Evolutionary conservation across 2,797 vertebrate genomes (phyloP).

Genomic region (Capromys pilorides): DNA sequence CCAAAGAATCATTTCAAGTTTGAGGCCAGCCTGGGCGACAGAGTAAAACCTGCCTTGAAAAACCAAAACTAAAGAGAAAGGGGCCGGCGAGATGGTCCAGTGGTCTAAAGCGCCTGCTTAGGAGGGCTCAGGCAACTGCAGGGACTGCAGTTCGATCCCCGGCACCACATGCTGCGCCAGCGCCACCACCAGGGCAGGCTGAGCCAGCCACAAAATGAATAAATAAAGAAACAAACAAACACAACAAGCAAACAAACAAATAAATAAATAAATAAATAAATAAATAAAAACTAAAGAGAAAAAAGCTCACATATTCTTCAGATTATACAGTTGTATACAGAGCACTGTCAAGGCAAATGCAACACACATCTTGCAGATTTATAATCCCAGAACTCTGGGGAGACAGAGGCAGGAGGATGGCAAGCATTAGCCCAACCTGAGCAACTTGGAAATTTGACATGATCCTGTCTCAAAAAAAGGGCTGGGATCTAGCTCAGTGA

Average conservation of each 20-base stretch:
- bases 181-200: too few relatives aligned
- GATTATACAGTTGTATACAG: not conserved
- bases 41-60: not conserved
- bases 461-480: not conserved
- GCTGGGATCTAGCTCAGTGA: not conserved
- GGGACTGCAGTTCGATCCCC: too few relatives aligned
- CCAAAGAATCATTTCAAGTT: not conserved
- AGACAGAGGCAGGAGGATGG: not conserved
- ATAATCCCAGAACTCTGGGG: not conserved
- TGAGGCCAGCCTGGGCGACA: not conserved
- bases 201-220: too few relatives aligned
- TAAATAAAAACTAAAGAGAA: not conserved
- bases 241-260: too few relatives aligned
- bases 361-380: not conserved
- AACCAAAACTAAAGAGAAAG: not conserved
- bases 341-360: not conserved
- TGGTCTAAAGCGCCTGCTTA: too few relatives aligned
- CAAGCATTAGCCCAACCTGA: not conserved
- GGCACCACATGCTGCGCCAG: too few relatives aligned
- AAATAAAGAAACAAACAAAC: too few relatives aligned
- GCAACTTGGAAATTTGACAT: not conserved
- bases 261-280: too few relatives aligned
- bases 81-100: too few relatives aligned
- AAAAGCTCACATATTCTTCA: constrained; percentile 36
- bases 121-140: too few relatives aligned